Evolutionary conservation across 2,797 vertebrate species (phyloP).

Genomic region (Enteromius paludinosus): DNA sequence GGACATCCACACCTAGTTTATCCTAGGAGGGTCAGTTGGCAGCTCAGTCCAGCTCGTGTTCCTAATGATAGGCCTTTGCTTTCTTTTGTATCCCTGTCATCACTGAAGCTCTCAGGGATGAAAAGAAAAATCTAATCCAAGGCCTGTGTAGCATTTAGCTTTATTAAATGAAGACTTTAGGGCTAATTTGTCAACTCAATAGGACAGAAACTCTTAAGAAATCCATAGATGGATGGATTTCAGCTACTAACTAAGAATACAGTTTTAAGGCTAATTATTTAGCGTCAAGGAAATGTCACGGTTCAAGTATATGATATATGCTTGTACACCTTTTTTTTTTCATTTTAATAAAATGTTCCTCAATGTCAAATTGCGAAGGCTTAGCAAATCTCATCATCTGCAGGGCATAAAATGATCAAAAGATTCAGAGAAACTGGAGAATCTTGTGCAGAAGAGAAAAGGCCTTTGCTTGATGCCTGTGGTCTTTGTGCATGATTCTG

Average conservation of each 20-base stretch:
- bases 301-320: not conserved
- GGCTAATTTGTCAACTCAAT: constrained; percentile 12
- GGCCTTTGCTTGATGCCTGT: too few species aligned
- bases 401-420: too few species aligned
- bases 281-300: not conserved
- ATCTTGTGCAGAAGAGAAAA: too few species aligned
- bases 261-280: not conserved
- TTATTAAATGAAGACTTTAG: constrained; percentile 44
- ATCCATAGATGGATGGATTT: not conserved
- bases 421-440: too few species aligned
- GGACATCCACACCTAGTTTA: constrained; percentile 52
- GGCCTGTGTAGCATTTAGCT: constrained; percentile 9
- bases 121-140: constrained; percentile 38
- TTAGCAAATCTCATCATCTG: too few species aligned
- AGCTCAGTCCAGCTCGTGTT: constrained; percentile 26
- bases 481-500: too few species aligned
- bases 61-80: constrained; percentile 52
- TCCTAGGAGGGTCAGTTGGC: constrained; percentile 5
- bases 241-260: not conserved
- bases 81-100: constrained; percentile 48
- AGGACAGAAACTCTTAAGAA: not conserved
- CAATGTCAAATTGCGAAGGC: too few species aligned
- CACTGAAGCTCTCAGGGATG: constrained; percentile 12
- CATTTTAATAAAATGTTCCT: too few species aligned
- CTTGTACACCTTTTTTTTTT: too few species aligned